Evolutionary conservation across 2,888 invertebrate genomes (phyloP), one percentile per base, ranked within the genome.

Genomic region (Phengaris arion): DNA sequence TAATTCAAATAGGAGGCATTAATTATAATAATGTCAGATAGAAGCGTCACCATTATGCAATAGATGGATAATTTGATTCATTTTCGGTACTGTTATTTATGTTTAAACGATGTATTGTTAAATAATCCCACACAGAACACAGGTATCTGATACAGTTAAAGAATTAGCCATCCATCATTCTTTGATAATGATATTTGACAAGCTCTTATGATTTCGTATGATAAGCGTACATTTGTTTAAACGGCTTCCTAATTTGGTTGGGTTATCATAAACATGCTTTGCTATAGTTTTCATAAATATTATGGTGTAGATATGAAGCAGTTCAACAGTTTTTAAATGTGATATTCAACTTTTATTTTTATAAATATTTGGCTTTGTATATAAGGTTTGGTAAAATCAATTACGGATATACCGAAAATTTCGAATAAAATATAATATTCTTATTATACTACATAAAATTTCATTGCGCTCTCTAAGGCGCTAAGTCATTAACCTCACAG

Each of bases 111-210:
- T 89, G 89, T 86, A 93, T 92, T 92, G 91, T 92, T 82, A 79
- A 79, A 76, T 78, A 88, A 87, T 93, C 93, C 92, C 92, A 93
- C 92, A 92, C 92, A 89, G 89, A 89, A 90, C 89, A 87, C 85
- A 85, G 80, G 82, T 86, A 92, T 91, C 92, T 86, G 92, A 92
- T 91, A 87, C 82, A 81, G 80, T 79, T 81, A 77, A 81, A 82
- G 84, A 85, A 91, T 91, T 90, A 90, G 86, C 89, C 85, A 93
- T 92, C 92, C 88, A 92, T 92, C 93, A 92, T 89, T 82, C 85
- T 85, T 87, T 85, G 90, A 90, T 91, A 92, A 91, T 91, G 86
- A 89, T 87, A 90, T 90, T 90, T 90, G 92, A 92, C 90, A 86
- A 85, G 83, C 85, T 86, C 85, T 89, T 89, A 87, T 82, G 89